phyloP scores from a whole-genome alignment of 2,113 vertebrate genomes.

The Ciconia boyciana region DNA sequence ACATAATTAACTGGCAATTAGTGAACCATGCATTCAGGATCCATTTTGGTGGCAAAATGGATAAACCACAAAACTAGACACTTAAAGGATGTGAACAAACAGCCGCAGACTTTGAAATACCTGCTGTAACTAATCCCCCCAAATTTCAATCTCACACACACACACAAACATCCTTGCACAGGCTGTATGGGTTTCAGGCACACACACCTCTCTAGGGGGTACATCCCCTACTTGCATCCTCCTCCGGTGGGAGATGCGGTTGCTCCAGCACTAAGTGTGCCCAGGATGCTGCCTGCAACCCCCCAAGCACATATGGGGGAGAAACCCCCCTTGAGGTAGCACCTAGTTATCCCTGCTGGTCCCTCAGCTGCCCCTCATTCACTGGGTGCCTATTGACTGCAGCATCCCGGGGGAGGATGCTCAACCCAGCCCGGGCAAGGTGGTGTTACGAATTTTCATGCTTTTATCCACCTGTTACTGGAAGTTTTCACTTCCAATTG shows the following conservation, averaged over 20 bases:
- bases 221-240: background rate
- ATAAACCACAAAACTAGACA: background rate
- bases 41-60: background rate
- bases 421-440: background rate
- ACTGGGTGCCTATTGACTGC: background rate
- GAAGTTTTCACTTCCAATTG: background rate
- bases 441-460: background rate
- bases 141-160: rapidly evolving
- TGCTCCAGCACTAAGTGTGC: background rate
- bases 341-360: background rate
- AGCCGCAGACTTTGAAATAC: background rate
- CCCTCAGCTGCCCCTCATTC: background rate
- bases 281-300: background rate
- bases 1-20: background rate
- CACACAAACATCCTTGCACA: background rate
- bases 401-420: background rate
- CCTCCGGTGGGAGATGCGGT: rapidly evolving
- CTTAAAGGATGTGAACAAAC: background rate
- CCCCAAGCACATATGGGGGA: background rate
- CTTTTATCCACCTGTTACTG: background rate
- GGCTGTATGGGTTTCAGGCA: background rate
- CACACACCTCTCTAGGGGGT: rapidly evolving
- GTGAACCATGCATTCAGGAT: background rate
- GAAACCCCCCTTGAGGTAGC: background rate
- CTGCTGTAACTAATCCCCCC: background rate